Conservation (phyloP, 2,113 vertebrate species). For the Gorsachius goisagi region DNA sequence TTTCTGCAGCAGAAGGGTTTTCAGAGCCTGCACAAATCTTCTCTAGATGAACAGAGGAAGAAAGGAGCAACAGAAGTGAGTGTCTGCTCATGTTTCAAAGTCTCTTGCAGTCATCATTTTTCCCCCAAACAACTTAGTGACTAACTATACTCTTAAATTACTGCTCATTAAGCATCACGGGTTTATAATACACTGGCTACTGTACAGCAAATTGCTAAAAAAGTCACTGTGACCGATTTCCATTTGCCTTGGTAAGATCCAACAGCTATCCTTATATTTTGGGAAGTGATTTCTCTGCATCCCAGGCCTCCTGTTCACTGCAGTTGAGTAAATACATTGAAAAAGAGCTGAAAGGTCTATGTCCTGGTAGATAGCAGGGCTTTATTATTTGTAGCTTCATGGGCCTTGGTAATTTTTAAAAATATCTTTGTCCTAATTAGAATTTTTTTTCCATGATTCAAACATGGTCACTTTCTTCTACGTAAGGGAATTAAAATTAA, state of each 20-base stretch:
- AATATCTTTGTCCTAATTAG: background rate
- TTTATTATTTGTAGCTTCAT: background rate
- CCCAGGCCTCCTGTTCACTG: background rate
- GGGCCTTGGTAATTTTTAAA: background rate
- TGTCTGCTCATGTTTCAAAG: background rate
- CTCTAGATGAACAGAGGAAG: background rate
- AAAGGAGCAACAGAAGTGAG: background rate
- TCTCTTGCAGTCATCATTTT: background rate
- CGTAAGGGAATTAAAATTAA: rapidly evolving
- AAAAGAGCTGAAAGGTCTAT: background rate
- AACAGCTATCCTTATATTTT: background rate
- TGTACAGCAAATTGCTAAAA: background rate
- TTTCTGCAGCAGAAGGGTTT: background rate
- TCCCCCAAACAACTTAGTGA: background rate
- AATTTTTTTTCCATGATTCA: background rate
- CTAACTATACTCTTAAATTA: background rate
- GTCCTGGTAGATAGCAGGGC: background rate
- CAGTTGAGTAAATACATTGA: background rate
- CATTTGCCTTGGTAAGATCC: background rate
- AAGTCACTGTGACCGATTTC: background rate
- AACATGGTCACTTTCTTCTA: background rate
- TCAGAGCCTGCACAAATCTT: background rate
- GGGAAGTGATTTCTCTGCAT: background rate
- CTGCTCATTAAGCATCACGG: background rate
- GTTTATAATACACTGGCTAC: background rate